These are phyloP conservation scores for Athene cunicularia DNA, from an alignment of 2,113 vertebrate species.

Conservation along the genomic window DNA sequence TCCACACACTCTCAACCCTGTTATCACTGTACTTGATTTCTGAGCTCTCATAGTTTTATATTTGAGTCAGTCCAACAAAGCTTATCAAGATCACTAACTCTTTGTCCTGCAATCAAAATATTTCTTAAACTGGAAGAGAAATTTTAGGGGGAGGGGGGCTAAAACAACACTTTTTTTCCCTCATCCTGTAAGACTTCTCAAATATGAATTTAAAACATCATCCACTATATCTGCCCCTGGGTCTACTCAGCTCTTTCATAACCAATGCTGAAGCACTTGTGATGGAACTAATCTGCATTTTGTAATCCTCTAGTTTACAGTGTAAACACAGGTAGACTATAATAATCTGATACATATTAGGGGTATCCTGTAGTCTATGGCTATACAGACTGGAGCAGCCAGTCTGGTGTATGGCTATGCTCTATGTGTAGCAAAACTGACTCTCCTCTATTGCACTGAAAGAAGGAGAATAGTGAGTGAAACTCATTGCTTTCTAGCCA, in stretches of 20 bases:
- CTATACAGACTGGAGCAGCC: background rate
- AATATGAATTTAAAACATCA: background rate
- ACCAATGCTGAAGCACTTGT: background rate
- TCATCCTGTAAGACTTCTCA: background rate
- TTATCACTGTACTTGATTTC: too few relatives aligned
- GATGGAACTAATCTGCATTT: background rate
- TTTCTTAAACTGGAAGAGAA: background rate
- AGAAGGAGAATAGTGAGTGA: background rate
- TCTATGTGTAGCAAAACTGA: background rate
- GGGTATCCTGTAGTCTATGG: background rate
- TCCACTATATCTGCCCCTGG: background rate
- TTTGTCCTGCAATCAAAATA: background rate
- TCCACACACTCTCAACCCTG: too few relatives aligned
- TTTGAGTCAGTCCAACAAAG: background rate
- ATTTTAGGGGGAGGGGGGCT: background rate
- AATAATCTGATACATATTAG: background rate
- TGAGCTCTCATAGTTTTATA: too few relatives aligned
- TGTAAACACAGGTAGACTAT: background rate
- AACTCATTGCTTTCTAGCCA: background rate
- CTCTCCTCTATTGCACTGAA: background rate
- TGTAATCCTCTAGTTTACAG: background rate
- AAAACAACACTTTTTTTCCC: fast-evolving
- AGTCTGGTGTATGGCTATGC: background rate
- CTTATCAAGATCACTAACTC: background rate
- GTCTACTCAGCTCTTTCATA: background rate